These are phyloP conservation scores for Phrynosoma blainvillii DNA, from an alignment of 2,113 vertebrate species.

Conservation along the genomic window DNA sequence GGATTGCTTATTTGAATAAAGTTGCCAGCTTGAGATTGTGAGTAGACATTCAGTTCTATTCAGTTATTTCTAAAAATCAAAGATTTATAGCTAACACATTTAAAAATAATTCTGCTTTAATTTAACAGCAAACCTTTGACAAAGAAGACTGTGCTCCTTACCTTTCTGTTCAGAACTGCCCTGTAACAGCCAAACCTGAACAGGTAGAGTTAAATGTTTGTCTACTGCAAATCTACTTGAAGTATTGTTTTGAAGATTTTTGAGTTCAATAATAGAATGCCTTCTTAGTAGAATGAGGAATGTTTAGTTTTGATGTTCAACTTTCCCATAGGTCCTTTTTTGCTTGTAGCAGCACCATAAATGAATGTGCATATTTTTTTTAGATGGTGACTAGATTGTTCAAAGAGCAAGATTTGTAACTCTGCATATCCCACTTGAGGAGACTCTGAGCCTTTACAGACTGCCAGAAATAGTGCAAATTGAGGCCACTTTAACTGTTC, in stretches of 20 bases:
- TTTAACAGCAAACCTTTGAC: constrained; percentile 62
- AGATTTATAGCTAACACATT: background rate
- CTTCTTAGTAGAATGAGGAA: background rate
- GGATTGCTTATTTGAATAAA: background rate
- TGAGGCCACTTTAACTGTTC: no score
- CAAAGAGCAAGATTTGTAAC: background rate
- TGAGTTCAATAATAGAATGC: background rate
- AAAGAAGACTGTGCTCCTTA: constrained; percentile 58
- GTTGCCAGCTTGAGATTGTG: background rate
- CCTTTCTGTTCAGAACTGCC: constrained; percentile 53
- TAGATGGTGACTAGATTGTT: background rate
- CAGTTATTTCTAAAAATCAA: background rate
- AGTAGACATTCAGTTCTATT: background rate
- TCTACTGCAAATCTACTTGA: background rate
- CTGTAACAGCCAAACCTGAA: constrained; percentile 43
- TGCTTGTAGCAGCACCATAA: background rate
- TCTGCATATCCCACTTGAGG: background rate
- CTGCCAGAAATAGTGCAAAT: no score
- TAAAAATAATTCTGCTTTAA: background rate
- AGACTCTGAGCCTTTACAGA: no score
- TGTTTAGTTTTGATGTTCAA: background rate
- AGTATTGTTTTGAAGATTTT: background rate
- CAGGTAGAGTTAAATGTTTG: constrained; percentile 59
- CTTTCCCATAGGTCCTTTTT: background rate
- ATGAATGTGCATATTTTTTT: background rate